Conservation (phyloP, 1,140 invertebrate genomes). For the roundworm (Caenorhabditis elegans) region DNA sequence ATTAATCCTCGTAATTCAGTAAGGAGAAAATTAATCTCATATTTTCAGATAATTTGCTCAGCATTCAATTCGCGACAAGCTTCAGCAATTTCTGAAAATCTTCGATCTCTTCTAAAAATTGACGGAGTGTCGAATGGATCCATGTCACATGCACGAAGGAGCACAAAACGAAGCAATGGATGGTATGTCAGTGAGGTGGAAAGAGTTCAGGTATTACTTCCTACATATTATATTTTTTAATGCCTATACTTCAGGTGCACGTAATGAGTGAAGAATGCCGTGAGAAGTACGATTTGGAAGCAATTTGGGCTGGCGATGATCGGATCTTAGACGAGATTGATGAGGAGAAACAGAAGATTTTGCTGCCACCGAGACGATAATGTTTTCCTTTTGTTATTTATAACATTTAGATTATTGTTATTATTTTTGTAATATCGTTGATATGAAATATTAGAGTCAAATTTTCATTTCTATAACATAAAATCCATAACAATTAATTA, state of each 20-base stretch:
- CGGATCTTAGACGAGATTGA: not conserved
- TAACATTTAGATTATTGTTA: not conserved
- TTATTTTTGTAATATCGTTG: not conserved
- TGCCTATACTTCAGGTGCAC: not conserved
- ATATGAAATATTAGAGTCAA: too few relatives aligned
- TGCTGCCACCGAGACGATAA: not conserved
- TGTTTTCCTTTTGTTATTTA: not conserved
- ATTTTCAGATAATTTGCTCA: not conserved
- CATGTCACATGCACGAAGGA: not conserved
- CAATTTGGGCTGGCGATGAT: not conserved
- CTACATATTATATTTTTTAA: too few relatives aligned
- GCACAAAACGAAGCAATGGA: not conserved
- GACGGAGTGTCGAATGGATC: not conserved
- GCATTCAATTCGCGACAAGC: not conserved
- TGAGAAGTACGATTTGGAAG: slow-evolving; percentile 4
- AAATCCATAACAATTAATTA: not conserved
- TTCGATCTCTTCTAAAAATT: not conserved
- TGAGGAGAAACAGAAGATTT: not conserved
- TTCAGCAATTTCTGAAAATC: not conserved
- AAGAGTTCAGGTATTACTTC: not conserved
- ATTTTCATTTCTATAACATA: too few relatives aligned
- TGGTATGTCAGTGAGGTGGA: slow-evolving; percentile 5
- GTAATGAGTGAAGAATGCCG: not conserved
- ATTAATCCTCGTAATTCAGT: too few relatives aligned
- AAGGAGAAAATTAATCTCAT: too few relatives aligned